Conservation (phyloP, 37 sponge, comb jelly and placozoan species). For the Oscarella lobularis region DNA sequence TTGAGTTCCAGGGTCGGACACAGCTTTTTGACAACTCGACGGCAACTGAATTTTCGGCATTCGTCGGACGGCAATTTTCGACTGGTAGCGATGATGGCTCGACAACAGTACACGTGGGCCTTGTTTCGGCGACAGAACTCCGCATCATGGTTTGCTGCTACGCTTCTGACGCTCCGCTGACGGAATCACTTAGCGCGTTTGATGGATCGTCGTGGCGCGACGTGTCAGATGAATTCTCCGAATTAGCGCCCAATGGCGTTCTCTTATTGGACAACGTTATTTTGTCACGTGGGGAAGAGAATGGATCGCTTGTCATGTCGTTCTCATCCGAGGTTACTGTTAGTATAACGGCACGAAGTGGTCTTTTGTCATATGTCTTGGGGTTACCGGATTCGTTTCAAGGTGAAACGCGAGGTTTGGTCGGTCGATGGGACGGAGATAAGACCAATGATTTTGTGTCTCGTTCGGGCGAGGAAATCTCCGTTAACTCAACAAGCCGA, state of each 20-base stretch:
- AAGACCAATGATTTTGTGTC: conserved; percentile 32
- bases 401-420: conserved; percentile 35
- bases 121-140: neutral
- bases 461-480: conserved; percentile 34
- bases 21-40: neutral
- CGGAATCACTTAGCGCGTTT: neutral
- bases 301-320: neutral
- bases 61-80: neutral
- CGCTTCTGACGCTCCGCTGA: neutral
- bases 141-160: neutral
- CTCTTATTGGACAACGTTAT: neutral
- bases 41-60: conserved; percentile 2
- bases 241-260: neutral
- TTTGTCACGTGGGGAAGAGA: neutral
- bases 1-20: neutral
- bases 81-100: neutral
- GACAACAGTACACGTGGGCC: neutral
- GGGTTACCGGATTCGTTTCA: conserved; percentile 17
- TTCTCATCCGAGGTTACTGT: neutral
- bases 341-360: neutral
- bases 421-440: conserved; percentile 59
- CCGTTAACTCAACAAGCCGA: conserved; percentile 20
- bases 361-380: conserved; percentile 5
- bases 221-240: neutral
- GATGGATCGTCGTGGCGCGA: neutral